Base-by-base conservation (phyloP, 2,797 vertebrate genomes). In the Neosalanx taihuensis region DNA sequence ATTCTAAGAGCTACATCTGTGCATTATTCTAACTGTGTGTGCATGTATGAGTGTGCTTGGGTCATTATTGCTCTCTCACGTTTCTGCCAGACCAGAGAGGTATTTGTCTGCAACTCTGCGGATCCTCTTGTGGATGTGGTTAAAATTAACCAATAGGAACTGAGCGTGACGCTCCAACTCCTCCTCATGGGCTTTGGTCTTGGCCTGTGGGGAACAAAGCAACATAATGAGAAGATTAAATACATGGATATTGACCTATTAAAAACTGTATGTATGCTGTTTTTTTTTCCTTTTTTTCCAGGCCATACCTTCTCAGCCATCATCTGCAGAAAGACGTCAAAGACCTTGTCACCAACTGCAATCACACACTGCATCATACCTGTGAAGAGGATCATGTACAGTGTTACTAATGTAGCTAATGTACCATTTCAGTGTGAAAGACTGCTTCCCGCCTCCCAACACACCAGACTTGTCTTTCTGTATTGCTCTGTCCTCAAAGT, bases 341-440 rank as follows among this genome's bases (percentile, higher is more conserved):
- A 99, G n/a, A 99, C 96, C 82, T 97, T 98, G 88, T 99, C 96
- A 0, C 96, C 94, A 0, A 99, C 97, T 0, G 95, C 95, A 66
- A 98, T 93, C 76, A 99, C 96, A 87, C 97, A 98, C 88, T 97
- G 97, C 96, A 99, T 97, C 97, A 99, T 98, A 12, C 96, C 97
- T 99, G 88, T 1, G 66, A n/a, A 69, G 53, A 0, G 7, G 51
- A 46, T 9, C 10, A 46, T 46, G 41, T 46, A 46, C 41, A 12
- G 13, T 61, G 13, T 30, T 1, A 26, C 26, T 13, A 56, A 26
- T 29, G 9, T 29, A 29, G 59, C 23, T 61, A 9, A 46, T 41
- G 23, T 2, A 41, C 41, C 41, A 46, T 1, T 17, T 31, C 4
- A 5, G 7, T 64, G 18, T 64, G 23, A 5, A 59, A 68, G 30